These are phyloP conservation scores for Cheilosia impressa DNA, from an alignment of 2,888 invertebrate species.

Conservation along the genomic window DNA sequence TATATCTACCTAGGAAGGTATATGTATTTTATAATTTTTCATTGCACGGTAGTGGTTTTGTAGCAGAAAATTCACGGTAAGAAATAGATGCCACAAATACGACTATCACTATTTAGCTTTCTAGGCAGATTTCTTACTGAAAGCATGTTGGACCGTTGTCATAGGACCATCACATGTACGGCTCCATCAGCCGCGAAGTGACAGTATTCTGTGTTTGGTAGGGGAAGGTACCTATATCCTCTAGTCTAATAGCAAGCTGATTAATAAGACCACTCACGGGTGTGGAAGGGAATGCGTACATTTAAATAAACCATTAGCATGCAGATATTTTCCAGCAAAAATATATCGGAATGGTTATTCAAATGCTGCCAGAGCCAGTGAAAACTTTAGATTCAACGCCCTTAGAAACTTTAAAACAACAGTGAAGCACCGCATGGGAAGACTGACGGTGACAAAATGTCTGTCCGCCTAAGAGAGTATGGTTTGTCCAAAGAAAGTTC, in stretches of 20 bases:
- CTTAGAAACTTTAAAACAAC: too few species aligned
- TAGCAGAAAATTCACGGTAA: slow-evolving; percentile 32
- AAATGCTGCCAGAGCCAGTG: too few species aligned
- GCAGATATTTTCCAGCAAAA: too few species aligned
- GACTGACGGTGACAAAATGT: too few species aligned
- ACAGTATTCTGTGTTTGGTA: slow-evolving; percentile 2
- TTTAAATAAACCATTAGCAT: too few species aligned
- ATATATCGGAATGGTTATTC: too few species aligned
- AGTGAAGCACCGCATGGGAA: too few species aligned
- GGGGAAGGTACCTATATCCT: not conserved
- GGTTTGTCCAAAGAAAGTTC: too few species aligned
- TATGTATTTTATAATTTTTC: slow-evolving; percentile 4
- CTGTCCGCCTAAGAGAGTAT: too few species aligned
- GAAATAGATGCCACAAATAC: slow-evolving; percentile 26
- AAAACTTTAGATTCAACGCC: too few species aligned
- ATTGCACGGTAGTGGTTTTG: slow-evolving; percentile 5
- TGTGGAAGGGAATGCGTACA: too few species aligned
- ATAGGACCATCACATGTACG: slow-evolving; percentile 19
- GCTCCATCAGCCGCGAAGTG: slow-evolving; percentile 13
- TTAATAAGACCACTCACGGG: not conserved
- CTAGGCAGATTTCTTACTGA: slow-evolving; percentile 25
- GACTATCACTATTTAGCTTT: slow-evolving; percentile 5
- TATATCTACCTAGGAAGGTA: not conserved
- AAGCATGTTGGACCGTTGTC: slow-evolving; percentile 22
- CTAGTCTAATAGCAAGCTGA: not conserved